A percentile compares a stretch with the other conserved stretches of the same genome.
These are phyloP conservation scores for Paradisaea rubra DNA, from an alignment of 2,113 vertebrate genomes.

Conservation along the genomic window DNA sequence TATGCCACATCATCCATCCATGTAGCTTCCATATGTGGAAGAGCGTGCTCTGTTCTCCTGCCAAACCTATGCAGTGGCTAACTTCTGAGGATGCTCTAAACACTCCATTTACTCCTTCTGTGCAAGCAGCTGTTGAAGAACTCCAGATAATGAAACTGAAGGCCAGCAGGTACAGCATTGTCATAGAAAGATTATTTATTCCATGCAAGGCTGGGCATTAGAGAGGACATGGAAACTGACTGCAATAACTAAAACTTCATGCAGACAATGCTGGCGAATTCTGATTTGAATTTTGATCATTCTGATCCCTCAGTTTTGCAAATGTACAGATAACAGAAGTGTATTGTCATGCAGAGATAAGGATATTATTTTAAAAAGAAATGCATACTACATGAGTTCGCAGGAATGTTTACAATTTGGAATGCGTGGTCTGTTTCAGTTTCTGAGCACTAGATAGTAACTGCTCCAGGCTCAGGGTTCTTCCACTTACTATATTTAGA, in stretches of 20 bases:
- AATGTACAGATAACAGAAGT: not conserved
- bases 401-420: not conserved
- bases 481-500: not conserved
- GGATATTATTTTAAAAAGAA: not conserved
- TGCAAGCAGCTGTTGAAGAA: not conserved
- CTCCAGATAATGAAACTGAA: not conserved
- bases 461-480: not conserved
- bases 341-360: not conserved
- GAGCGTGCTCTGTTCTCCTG: not conserved
- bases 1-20: not conserved
- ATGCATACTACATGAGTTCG: not conserved
- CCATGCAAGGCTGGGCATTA: not conserved
- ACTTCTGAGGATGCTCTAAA: not conserved
- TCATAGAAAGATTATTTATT: not conserved
- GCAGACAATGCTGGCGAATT: not conserved
- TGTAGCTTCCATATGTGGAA: not conserved
- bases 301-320: not conserved
- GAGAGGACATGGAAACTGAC: not conserved
- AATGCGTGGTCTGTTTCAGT: not conserved
- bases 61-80: not conserved
- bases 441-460: not conserved
- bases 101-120: not conserved
- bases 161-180: not conserved
- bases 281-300: not conserved
- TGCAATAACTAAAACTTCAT: not conserved